These are phyloP conservation scores for Cochlearius cochlearius DNA, from an alignment of 2,113 vertebrate genomes.

Conservation along the genomic window DNA sequence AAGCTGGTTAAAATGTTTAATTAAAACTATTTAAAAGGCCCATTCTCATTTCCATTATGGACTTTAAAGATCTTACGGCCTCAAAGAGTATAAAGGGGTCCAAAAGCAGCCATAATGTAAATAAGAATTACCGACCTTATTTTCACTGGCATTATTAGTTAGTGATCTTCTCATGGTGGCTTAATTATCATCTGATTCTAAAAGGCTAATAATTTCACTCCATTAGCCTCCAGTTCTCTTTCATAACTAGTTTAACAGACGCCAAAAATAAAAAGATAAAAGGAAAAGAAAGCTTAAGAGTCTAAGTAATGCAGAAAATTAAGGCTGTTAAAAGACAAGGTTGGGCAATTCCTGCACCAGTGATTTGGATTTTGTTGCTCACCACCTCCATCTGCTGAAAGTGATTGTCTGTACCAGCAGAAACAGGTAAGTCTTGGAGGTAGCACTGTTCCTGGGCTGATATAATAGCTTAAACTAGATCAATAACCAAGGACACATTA, in stretches of 20 bases:
- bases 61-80: background rate
- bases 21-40: conserved; percentile 1
- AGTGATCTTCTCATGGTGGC: background rate
- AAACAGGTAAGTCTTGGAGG: background rate
- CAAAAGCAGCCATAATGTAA: background rate
- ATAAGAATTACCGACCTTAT: background rate
- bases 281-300: background rate
- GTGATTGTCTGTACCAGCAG: background rate
- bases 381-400: conserved; percentile 5
- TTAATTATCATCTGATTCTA: background rate
- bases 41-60: background rate
- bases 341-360: background rate
- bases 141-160: background rate
- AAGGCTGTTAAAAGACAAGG: background rate
- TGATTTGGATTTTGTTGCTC: background rate
- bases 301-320: background rate
- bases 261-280: background rate
- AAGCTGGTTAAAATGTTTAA: background rate
- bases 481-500: background rate
- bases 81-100: background rate
- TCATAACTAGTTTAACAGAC: background rate
- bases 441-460: background rate
- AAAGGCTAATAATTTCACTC: conserved; percentile 29
- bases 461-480: background rate
- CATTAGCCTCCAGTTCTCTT: background rate